A percentile compares a stretch with the other conserved stretches of the same genome.
phyloP scores from a whole-genome alignment of 2,888 invertebrate species.

The Oligia latruncula region DNA sequence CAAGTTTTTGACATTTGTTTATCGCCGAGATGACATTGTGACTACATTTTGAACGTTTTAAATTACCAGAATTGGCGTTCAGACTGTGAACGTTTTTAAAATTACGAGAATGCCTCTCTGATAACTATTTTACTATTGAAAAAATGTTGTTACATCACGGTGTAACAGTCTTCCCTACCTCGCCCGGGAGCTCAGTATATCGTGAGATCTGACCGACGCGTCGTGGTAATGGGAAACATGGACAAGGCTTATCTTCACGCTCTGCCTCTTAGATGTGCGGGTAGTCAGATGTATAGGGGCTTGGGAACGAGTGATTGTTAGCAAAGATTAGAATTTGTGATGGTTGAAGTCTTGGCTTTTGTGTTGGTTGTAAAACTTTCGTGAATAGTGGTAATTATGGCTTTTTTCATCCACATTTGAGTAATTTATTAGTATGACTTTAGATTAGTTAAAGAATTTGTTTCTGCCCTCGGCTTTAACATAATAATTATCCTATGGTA shows the following conservation, averaged over 20 bases:
- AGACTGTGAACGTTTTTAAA: no score
- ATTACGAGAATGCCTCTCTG: no score
- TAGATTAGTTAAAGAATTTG: background rate
- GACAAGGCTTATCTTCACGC: conserved; percentile 53
- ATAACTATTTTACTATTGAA: background rate
- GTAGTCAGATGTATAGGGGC: conserved; percentile 23
- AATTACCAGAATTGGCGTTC: no score
- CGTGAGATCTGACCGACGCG: conserved; percentile 58
- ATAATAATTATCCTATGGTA: background rate
- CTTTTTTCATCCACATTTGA: background rate
- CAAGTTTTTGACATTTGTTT: no score
- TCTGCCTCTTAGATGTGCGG: conserved; percentile 26
- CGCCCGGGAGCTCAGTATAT: conserved; percentile 37
- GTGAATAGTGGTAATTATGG: background rate
- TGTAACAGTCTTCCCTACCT: background rate
- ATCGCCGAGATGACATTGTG: no score
- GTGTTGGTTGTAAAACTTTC: background rate
- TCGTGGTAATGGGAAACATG: conserved; percentile 57
- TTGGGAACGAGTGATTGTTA: conserved; percentile 23
- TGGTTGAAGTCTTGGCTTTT: conserved; percentile 17
- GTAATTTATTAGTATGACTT: background rate
- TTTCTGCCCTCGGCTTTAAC: background rate
- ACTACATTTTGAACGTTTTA: no score
- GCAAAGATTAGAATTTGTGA: conserved; percentile 11
- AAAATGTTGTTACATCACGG: conserved; percentile 4